Base-by-base conservation (phyloP, 2,888 invertebrate genomes). In the Yponomeuta cagnagella region DNA sequence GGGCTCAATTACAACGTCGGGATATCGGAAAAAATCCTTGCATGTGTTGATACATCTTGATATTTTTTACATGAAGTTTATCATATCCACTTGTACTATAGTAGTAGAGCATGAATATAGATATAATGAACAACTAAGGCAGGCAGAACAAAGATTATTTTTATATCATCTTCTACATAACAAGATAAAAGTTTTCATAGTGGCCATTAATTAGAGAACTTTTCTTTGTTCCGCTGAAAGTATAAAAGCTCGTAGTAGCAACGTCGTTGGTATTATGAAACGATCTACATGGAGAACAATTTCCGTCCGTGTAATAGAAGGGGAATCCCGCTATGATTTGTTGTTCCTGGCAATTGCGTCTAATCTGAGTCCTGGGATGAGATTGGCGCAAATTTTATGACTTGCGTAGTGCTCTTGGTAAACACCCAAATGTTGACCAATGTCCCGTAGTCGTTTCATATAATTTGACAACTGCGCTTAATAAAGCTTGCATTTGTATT, bases 1-100 rank as follows among this genome's bases (percentile, higher is more conserved):
- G 81, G 81, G 76, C 74, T 83, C 87, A 87, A 87, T 89, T 86
- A 86, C 81, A 69, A 30, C 48, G 31, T 30, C 52, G 30, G 79
- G 84, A 82, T 82, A 81, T 82, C 81, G 80, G 80, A 80, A 81
- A 82, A 43, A 43, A 37, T 4, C 43, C 9, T 43, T 43, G 5
- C 8, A 43, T 43, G 1, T 43, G 5, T 43, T 43, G 43, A 43
- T 43, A 43, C 9, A 43, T 33, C 33, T 33, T 33, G 33, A 43
- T 43, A 6, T 43, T 43, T 80, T 75, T 58, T 58, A 58, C 52
- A 58, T 58, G 3, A 15, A 58, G 3, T 58, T 58, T 15, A 58
- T 43, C 9, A 43, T 43, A 6, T 43, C 1, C 43, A 2, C 5
- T 5, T 37, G 4, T 5, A 5, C 37, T 37, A 37, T 43, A 8